Conservation (phyloP, 2,113 vertebrate genomes). For the Phalacrocorax brasilianus region DNA sequence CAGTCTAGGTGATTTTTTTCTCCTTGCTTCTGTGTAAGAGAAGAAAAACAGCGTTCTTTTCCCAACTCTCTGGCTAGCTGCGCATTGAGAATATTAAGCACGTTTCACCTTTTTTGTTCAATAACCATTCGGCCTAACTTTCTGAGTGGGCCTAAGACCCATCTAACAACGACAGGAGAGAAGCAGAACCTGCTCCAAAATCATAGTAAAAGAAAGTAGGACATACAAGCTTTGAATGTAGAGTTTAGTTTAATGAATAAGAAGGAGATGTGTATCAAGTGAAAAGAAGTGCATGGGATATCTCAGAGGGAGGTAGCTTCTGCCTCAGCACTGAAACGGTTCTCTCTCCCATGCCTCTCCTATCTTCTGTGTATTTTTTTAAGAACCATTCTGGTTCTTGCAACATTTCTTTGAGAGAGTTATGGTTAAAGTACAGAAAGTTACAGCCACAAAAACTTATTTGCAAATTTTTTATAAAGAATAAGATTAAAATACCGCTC, state of each 20-base stretch:
- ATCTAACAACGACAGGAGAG: not conserved
- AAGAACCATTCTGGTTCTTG: not conserved
- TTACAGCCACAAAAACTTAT: not conserved
- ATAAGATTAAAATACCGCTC: not conserved
- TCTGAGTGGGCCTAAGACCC: not conserved
- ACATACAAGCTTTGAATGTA: not conserved
- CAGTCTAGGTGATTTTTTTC: not conserved
- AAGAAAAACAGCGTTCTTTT: not conserved
- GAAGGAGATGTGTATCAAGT: not conserved
- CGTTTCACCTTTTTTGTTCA: not conserved
- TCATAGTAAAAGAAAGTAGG: not conserved
- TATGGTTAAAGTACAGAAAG: not conserved
- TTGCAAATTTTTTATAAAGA: not conserved
- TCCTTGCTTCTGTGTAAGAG: not conserved
- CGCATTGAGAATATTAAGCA: conserved; percentile 14
- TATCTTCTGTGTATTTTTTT: not conserved
- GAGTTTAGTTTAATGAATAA: not conserved
- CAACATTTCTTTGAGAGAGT: not conserved
- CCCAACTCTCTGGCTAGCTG: not conserved
- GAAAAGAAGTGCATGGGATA: not conserved
- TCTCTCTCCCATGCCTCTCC: not conserved
- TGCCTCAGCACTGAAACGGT: not conserved
- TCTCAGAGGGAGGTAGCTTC: not conserved
- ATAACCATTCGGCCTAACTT: not conserved
- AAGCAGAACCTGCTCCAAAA: not conserved